Conservation (phyloP, 2,797 vertebrate species). For the Acanthurus leucopareius region DNA sequence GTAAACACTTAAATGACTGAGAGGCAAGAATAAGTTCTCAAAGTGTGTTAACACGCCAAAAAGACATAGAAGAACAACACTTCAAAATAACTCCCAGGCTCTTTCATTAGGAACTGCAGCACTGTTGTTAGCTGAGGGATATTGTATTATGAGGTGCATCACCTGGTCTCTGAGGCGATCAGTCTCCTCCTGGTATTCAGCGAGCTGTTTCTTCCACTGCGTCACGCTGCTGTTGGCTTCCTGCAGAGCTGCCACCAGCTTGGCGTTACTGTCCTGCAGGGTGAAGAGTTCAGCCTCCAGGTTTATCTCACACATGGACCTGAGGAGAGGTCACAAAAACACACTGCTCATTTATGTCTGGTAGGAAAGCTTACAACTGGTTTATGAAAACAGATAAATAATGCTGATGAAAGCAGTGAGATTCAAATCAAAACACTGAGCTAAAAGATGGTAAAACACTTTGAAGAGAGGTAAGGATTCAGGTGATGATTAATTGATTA, state of each 20-base stretch:
- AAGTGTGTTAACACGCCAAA: neutral
- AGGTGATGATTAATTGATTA: neutral
- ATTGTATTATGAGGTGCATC: conserved; percentile 13
- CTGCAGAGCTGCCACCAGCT: conserved; percentile 91
- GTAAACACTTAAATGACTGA: neutral
- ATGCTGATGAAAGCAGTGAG: neutral
- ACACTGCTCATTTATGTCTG: neutral
- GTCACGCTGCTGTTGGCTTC: conserved; percentile 93
- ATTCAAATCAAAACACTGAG: conserved; percentile 7
- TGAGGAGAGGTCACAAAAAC: conserved; percentile 59
- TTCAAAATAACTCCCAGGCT: neutral
- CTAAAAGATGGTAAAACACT: conserved; percentile 1
- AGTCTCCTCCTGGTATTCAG: conserved; percentile 93
- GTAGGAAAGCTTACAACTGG: too few relatives aligned
- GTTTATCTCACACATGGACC: conserved; percentile 94
- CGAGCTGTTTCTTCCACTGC: conserved; percentile 95
- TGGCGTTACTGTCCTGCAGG: conserved; percentile 95
- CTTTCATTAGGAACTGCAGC: neutral
- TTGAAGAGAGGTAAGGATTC: neutral
- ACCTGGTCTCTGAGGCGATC: conserved; percentile 92
- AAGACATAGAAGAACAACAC: neutral
- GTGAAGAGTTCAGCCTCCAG: conserved; percentile 95
- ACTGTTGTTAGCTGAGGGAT: conserved; percentile 1
- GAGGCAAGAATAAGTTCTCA: neutral
- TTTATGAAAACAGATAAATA: neutral